Evolutionary conservation across 2,113 vertebrate genomes (phyloP), one percentile per base, ranked within the genome.

Genomic region (Actenoides lindsayi): DNA sequence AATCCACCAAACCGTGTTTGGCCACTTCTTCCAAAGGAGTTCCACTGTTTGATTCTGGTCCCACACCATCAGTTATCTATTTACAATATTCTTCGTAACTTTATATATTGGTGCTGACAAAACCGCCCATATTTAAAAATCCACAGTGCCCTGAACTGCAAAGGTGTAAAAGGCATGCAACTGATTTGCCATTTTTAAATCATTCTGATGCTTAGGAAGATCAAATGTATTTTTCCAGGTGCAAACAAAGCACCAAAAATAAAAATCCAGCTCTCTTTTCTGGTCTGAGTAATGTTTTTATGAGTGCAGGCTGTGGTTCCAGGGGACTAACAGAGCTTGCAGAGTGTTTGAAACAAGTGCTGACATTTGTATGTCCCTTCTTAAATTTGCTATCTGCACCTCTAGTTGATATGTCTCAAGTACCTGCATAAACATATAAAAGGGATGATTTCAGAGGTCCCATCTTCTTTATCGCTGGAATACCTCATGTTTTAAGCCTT

Each of bases 11-110:
- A 28, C 9, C 20, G 37, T 23, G 10, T 70, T 51, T 77, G 19
- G 39, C 23, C 68, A 81, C 81, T 51, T 74, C 81, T 33, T 78
- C 59, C 33, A 73, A 80, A 4, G 67, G 28, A 76, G 35, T 42
- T 65, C 81, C 44, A 81, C 80, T 54, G 77, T 27, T 59, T 95
- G 91, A 81, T 83, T n/a, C 73, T 77, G 63, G 83, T 92, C 81
- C 5, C n/a, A 51, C 35, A 33, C 77, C 39, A 42, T 42, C 57
- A 77, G 64, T 62, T 84, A n/a, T 24, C 27, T 75, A 50, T 90
- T 59, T 35, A 73, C 50, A 73, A 3, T 73, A 65, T 2, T 37
- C 24, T 59, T 69, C 10, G 24, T 57, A 62, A 71, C 33, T 73
- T 27, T 8, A 28, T 78, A 68, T 87, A 67, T 91, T 51, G 46